Evolutionary conservation across 2,113 vertebrate genomes (phyloP), one percentile per base, ranked within the genome.

Genomic region (Pelusios castaneus): DNA sequence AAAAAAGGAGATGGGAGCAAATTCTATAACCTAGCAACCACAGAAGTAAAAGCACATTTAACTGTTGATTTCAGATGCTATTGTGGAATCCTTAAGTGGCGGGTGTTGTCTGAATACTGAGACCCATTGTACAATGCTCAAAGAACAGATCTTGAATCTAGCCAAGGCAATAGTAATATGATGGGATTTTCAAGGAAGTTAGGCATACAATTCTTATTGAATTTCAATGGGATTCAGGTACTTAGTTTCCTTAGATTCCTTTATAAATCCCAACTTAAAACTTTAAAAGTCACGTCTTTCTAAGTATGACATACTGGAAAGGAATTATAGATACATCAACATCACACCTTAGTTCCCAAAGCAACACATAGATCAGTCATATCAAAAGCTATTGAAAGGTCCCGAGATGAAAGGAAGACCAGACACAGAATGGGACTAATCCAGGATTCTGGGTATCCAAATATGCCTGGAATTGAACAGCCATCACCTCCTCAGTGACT

Each of bases 21-120:
- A 45, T 76, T 76, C 12, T 5, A 45, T 76, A 70, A 4, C 5
- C 63, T 70, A 70, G 3, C 0, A 3, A 70, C 9, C 0, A 0
- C 19, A 38, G 38, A 89, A 45, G 52, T 78, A 84, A 22, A 17
- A n/a, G 47, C 34, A 92, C 87, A 80, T 78, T 54, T 91, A 87
- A 83, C 1, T 49, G 6, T n/a, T 58, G 77, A 80, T 24, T 84
- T 80, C 17, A 92, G 43, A 52, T 83, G 9, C 7, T 80, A 60
- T 38, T 77, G 63, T 47, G 89, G 80, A 90, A 58, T 7, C 38
- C 47, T 29, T 85, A 45, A 16, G 76, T 5, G 2, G 22, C 25
- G 49, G 76, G 47, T 24, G 27, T 2, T 77, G 70, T 4, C 85
- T 55, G 80, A 67, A 79, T 89, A 60, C 12, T 90, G 84, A 84